A percentile compares a stretch with the other conserved stretches of the same genome.
phyloP scores from a whole-genome alignment of 2,888 invertebrate genomes.

The Nephrotoma guestfalica region DNA sequence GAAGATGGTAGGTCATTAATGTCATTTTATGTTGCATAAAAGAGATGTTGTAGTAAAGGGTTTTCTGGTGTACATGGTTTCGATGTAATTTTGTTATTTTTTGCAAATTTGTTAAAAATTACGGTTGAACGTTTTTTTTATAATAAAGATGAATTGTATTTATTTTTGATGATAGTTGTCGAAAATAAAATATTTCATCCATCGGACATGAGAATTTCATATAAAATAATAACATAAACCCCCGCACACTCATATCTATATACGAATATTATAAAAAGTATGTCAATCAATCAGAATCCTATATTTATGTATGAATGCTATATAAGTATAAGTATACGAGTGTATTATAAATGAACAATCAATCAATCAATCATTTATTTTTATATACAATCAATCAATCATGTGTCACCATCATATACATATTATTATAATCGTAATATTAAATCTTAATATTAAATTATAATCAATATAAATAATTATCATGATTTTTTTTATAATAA shows the following conservation, averaged over 20 bases:
- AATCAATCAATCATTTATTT: background rate
- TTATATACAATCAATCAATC: background rate
- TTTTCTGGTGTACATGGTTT: background rate
- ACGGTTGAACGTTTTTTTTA: background rate
- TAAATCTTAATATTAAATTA: background rate
- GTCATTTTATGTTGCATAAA: background rate
- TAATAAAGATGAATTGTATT: background rate
- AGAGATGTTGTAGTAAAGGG: background rate
- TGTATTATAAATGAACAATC: background rate
- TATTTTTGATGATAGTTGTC: background rate
- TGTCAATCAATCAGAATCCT: background rate
- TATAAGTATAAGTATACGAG: too few relatives aligned
- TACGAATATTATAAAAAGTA: background rate
- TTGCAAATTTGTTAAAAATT: background rate
- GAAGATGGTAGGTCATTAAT: background rate
- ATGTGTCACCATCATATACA: background rate
- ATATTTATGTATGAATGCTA: background rate
- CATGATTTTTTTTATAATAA: background rate
- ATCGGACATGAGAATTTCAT: background rate
- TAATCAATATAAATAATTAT: background rate
- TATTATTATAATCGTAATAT: background rate
- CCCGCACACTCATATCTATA: background rate
- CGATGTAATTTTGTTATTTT: background rate
- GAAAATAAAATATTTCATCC: background rate
- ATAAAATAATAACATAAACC: background rate